These are phyloP conservation scores for Enteromius radiatus DNA, from an alignment of 2,797 vertebrate species.

Conservation along the genomic window DNA sequence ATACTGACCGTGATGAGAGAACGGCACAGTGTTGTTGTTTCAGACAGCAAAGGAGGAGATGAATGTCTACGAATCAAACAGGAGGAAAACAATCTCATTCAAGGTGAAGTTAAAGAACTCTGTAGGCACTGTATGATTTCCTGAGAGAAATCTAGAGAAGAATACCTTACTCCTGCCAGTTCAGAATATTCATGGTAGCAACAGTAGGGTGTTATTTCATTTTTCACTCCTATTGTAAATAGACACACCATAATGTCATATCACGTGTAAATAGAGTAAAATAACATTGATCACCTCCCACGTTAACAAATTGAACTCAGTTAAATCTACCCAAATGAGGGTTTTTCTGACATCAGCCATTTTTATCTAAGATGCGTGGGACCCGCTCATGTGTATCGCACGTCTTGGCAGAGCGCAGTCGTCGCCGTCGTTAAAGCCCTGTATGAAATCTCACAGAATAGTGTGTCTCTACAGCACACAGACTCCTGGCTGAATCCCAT, in stretches of 20 bases:
- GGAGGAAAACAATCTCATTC: constrained; percentile 23
- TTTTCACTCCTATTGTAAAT: background rate
- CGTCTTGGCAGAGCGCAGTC: constrained; percentile 42
- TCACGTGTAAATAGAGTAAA: constrained; percentile 1
- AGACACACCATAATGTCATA: constrained; percentile 7
- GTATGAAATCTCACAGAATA: constrained; percentile 62
- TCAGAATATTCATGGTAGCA: background rate
- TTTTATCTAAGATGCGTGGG: constrained; percentile 50
- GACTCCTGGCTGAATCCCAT: constrained; percentile 66
- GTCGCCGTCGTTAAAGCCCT: constrained; percentile 52
- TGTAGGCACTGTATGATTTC: background rate
- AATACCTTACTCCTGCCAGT: background rate
- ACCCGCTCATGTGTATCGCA: constrained; percentile 48
- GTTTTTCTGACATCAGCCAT: constrained; percentile 51
- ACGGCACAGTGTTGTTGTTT: background rate
- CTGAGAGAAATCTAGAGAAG: background rate
- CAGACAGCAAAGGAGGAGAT: background rate
- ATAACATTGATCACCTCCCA: constrained; percentile 36
- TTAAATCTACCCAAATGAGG: constrained; percentile 49
- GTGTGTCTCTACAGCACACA: constrained; percentile 60
- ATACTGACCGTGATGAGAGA: background rate
- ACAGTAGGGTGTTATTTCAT: background rate
- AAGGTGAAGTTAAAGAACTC: constrained; percentile 25
- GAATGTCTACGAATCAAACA: constrained; percentile 14
- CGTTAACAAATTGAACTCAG: constrained; percentile 28